Conservation (phyloP, 2,888 invertebrate species). For the Lampropteryx suffumata region DNA sequence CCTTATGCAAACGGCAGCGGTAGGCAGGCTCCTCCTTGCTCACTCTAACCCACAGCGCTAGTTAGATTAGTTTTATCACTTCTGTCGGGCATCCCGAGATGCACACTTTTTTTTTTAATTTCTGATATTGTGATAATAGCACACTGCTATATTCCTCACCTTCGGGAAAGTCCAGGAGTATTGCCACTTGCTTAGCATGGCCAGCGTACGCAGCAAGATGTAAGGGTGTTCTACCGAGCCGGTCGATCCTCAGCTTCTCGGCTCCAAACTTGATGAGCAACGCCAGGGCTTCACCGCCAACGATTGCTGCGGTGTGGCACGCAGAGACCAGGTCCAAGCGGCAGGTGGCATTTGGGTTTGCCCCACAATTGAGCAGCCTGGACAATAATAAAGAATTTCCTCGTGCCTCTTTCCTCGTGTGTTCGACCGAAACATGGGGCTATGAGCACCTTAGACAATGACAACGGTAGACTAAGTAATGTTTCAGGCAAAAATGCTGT, state of each 20-base stretch:
- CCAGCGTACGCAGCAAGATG: slow-evolving; percentile 78
- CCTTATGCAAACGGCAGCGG: no score
- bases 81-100: no score
- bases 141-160: slow-evolving; percentile 43
- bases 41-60: no score
- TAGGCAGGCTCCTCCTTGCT: no score
- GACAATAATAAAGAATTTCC: slow-evolving; percentile 1
- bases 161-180: slow-evolving; percentile 69
- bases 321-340: slow-evolving; percentile 68
- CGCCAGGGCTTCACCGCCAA: slow-evolving; percentile 62
- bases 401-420: no score
- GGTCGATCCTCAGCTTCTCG: slow-evolving; percentile 65
- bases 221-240: slow-evolving; percentile 69
- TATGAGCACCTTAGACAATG: no score
- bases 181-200: slow-evolving; percentile 67
- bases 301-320: slow-evolving; percentile 71
- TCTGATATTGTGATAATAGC: no score
- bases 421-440: no score
- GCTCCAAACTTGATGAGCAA: slow-evolving; percentile 71
- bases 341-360: slow-evolving; percentile 78
- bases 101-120: no score
- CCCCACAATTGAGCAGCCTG: slow-evolving; percentile 73
- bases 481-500: no score
- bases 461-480: no score
- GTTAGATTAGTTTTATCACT: no score